A percentile compares a stretch with the other conserved stretches of the same genome.
Conservation (phyloP, 2,113 vertebrate genomes). For the Zosterops pallidus region DNA sequence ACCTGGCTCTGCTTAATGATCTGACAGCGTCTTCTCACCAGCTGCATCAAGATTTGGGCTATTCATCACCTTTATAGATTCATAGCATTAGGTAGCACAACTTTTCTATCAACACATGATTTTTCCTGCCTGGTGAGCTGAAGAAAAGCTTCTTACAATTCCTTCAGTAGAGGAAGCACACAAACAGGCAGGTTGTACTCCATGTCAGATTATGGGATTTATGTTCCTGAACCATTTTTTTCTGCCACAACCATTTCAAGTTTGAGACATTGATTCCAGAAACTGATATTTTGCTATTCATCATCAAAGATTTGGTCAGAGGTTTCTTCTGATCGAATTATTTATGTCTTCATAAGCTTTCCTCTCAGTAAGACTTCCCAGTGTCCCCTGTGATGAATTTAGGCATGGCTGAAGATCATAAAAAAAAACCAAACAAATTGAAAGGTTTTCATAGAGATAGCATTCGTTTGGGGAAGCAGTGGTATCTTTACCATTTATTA, state of each 20-base stretch:
- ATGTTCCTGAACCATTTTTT: neutral
- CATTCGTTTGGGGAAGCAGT: neutral
- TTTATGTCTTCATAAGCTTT: neutral
- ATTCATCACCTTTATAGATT: slow-evolving; percentile 33
- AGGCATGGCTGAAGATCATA: neutral
- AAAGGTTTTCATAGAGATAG: neutral
- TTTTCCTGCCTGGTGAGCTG: slow-evolving; percentile 18
- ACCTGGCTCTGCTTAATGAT: neutral
- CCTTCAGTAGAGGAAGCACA: neutral
- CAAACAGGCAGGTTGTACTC: neutral
- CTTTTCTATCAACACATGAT: slow-evolving; percentile 5
- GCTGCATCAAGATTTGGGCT: neutral
- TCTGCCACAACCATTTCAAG: neutral
- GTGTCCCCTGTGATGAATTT: neutral
- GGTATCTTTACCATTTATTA: neutral
- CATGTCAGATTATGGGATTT: neutral
- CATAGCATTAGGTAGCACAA: neutral
- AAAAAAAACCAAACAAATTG: neutral
- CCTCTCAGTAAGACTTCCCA: neutral
- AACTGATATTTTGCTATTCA: neutral
- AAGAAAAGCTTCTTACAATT: neutral
- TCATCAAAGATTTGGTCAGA: neutral
- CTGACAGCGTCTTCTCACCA: slow-evolving; percentile 22
- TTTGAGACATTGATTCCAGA: neutral
- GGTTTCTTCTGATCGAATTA: neutral